Evolutionary conservation across 2,797 vertebrate species (phyloP), one percentile per base, ranked within the genome.

Genomic region (Pseudocheirus occidentalis): DNA sequence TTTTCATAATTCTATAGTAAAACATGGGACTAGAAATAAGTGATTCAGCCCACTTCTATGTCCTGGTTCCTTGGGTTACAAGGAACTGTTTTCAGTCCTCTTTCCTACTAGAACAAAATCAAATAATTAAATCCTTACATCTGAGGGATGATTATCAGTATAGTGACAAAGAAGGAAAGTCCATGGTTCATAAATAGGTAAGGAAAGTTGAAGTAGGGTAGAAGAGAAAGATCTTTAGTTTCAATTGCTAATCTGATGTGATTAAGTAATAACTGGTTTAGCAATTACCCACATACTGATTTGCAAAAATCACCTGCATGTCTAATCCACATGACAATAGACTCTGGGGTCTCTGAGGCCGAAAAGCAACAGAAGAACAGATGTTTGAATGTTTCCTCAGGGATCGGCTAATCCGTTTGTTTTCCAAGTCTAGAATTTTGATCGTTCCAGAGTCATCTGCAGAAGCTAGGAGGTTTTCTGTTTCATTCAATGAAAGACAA

Each of bases 291-390:
- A 96, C 87, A 13, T 18, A 91, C 90, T 94, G 62, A 81, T 95
- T 92, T 95, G 90, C 46, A 97, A 96, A 96, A 94, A 98, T 99
- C 97, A 99, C 99, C 99, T 99, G 99, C 99, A 99, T 99, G 98
- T 99, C 99, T 92, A 99, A 98, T 66, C 99, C 99, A 90, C 99
- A 99, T 91, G 99, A 99, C 93, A 99, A 97, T 57, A 99, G 98
- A 97, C 99, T 99, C 87, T 99, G 99, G 73, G 99, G 99, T 87
- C 99, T 98, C 90, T 99, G 99, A 66, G 99, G 99, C n/a, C 99
- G 98, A 98, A 99, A 99, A 81, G 98, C 99, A 93, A 99, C 99
- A 0, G 99, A 99, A 6, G 99, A 99, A 98, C 99, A 99, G 98
- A 99, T 99, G 97, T 99, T 99, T 3, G 99, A 99, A 98, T 99